Evolutionary conservation across 30 jellyfish, hydroid and myxozoan species (phyloP), one percentile per base, ranked within the genome.

Genomic region (Calvadosia cruxmelitensis): DNA sequence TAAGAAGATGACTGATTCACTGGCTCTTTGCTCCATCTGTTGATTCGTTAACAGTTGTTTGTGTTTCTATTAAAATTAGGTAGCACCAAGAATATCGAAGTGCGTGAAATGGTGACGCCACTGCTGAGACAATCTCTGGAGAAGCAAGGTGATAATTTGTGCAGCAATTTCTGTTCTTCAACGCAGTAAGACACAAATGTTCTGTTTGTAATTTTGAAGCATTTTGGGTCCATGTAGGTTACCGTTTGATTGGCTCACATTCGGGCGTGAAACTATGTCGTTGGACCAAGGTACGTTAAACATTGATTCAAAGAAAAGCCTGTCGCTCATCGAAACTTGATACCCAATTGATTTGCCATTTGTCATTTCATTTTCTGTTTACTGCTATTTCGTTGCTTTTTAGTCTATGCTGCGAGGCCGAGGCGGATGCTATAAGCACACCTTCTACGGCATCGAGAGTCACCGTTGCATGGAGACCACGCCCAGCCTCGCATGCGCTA

Each of bases 401-500:
- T 66, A 92, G 99, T 83, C 99, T 26, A 93, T 93, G 99, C 77
- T 93, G 61, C 78, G 99, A 23, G 97, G 97, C 2, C 82, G 99
- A 26, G 99, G 99, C 29, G 99, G 99, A 49, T 93, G 99, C 71
- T 93, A 93, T 70, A 93, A 93, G 78, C 99, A 93, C 75, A 93
- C 99, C 3, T 93, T 93, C 71, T 93, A 93, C 61, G 99, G 99
- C 0, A 93, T 93, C 28, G 94, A 85, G 31, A 93, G 99, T 69
- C 99, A 93, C 48, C 86, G 94, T 63, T 93, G 99, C 57, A 93
- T 93, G 99, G 99, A 93, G 67, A 78, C 99, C 10, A 93, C 99
- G 23, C 99, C 99, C 23, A 93, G 99, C 62, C 71, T 93, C 23
- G 99, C 99, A 0, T 93, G 99, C 76, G 99, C 99, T 28, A 93